Conservation (phyloP, 2,113 vertebrate species). For the Connochaetes taurinus region DNA sequence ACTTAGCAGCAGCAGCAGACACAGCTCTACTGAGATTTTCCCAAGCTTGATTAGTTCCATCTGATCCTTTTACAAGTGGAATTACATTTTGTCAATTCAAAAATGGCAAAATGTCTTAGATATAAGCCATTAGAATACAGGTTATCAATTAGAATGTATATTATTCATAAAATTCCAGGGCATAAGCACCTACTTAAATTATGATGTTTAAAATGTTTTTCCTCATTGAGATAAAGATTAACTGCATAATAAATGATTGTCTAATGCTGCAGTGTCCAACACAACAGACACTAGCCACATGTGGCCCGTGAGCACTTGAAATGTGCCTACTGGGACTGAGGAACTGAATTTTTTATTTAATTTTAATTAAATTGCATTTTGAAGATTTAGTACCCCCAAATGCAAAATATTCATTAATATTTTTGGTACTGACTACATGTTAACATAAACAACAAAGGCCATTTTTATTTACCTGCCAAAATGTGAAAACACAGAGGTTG, state of each 20-base stretch:
- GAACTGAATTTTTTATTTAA: background rate
- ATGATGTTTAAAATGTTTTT: background rate
- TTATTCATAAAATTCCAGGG: background rate
- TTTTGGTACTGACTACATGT: background rate
- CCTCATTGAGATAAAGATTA: background rate
- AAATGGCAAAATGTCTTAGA: background rate
- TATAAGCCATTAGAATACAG: background rate
- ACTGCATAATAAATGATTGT: background rate
- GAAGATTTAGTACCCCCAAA: background rate
- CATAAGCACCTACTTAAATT: constrained; percentile 9
- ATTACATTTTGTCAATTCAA: background rate
- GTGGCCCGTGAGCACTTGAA: background rate
- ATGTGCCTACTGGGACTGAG: background rate
- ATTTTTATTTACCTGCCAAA: background rate
- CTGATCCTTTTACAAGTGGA: background rate
- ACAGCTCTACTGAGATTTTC: background rate
- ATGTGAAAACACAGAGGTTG: background rate
- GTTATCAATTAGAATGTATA: background rate
- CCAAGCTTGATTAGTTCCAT: background rate
- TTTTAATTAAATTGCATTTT: background rate
- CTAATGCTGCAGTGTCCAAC: background rate
- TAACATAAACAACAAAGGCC: background rate
- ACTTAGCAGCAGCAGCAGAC: background rate
- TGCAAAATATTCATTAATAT: background rate
- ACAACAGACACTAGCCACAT: background rate